Conservation (phyloP, 2,888 invertebrate species). For the Dolomedes plantarius region DNA sequence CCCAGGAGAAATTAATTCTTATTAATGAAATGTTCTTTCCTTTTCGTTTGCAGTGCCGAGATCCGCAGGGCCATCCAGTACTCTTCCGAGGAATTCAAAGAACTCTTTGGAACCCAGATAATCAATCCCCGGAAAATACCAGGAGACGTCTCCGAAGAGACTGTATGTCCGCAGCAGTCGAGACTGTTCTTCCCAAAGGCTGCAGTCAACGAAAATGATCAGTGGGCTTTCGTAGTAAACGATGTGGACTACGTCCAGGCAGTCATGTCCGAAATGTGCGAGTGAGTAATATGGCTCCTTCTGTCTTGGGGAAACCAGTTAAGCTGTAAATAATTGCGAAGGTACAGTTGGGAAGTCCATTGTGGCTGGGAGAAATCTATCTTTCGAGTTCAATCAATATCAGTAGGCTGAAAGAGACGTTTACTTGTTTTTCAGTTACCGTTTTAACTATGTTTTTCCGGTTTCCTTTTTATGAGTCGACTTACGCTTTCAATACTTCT, state of each 20-base stretch:
- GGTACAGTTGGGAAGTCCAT: too few relatives aligned
- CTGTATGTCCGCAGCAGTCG: slow-evolving; percentile 66
- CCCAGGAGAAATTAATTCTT: too few relatives aligned
- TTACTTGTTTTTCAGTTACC: too few relatives aligned
- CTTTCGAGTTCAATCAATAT: too few relatives aligned
- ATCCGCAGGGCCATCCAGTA: slow-evolving; percentile 57
- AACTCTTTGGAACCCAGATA: slow-evolving; percentile 71
- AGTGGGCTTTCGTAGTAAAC: slow-evolving; percentile 73
- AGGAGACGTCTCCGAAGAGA: slow-evolving; percentile 72
- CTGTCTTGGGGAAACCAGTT: too few relatives aligned
- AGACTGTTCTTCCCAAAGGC: slow-evolving; percentile 72
- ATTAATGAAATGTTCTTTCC: too few relatives aligned
- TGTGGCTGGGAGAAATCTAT: too few relatives aligned
- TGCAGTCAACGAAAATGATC: slow-evolving; percentile 72
- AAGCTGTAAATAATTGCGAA: too few relatives aligned
- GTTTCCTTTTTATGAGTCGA: too few relatives aligned
- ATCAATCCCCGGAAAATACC: slow-evolving; percentile 69
- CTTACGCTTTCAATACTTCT: too few relatives aligned
- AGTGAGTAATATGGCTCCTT: slow-evolving; percentile 56
- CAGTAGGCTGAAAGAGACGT: too few relatives aligned
- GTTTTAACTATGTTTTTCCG: too few relatives aligned
- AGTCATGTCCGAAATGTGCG: slow-evolving; percentile 73
- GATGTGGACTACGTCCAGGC: slow-evolving; percentile 73
- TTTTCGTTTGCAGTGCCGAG: slow-evolving; percentile 34
- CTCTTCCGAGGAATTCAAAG: slow-evolving; percentile 66